Evolutionary conservation across 2,113 vertebrate species (phyloP).

Genomic region (Gambusia affinis): DNA sequence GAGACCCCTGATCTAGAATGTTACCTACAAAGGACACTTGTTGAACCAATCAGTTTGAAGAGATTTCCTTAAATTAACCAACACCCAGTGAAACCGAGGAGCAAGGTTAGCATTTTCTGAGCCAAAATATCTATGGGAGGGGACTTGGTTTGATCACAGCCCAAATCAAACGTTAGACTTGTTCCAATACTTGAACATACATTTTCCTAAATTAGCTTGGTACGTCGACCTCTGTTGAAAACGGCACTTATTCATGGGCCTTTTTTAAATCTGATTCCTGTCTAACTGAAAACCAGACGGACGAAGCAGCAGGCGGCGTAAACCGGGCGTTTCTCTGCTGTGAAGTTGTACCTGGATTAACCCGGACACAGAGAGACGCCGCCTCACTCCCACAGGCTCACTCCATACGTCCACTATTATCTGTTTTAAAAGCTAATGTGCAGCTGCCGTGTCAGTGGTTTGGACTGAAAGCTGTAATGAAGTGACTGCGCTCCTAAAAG

Average conservation of each 20-base stretch:
- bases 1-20: too few species aligned
- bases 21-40: too few species aligned
- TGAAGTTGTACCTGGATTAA: neutral
- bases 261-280: too few species aligned
- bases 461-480: constrained; percentile 12
- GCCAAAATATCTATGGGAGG: too few species aligned
- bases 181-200: too few species aligned
- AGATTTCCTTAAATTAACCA: neutral
- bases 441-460: neutral
- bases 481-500: neutral
- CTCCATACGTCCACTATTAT: neutral
- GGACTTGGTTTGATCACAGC: too few species aligned
- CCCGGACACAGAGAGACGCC: neutral
- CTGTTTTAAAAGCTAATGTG: constrained; percentile 10
- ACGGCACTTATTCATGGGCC: too few species aligned
- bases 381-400: neutral
- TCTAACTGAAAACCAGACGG: too few species aligned
- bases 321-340: neutral
- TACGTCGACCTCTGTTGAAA: too few species aligned
- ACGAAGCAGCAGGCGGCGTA: neutral
- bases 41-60: neutral
- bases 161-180: too few species aligned
- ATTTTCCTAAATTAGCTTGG: too few species aligned
- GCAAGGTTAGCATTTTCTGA: too few species aligned
- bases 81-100: neutral